Evolutionary conservation across 2,888 invertebrate species (phyloP).

Genomic region (Blastobasis adustella): DNA sequence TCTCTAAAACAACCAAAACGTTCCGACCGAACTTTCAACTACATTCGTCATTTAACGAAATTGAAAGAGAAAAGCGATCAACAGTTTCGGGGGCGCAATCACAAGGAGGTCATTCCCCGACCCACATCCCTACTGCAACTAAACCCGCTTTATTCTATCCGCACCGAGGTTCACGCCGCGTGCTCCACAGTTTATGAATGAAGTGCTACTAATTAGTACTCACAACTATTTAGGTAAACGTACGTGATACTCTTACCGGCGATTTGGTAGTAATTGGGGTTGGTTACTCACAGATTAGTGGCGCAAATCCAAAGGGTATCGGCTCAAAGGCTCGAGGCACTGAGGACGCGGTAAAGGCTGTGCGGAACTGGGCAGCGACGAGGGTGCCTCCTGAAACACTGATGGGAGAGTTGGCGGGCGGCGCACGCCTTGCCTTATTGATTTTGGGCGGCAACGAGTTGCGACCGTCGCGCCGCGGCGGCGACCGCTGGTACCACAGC

Average conservation of each 20-base stretch:
- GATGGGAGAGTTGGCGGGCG: constrained; percentile 39
- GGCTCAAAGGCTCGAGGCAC: constrained; percentile 46
- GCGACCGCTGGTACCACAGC: constrained; percentile 1
- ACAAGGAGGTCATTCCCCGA: constrained; percentile 44
- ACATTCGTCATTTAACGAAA: neutral
- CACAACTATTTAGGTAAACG: constrained; percentile 2
- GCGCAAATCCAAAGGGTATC: constrained; percentile 34
- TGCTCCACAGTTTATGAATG: constrained; percentile 32
- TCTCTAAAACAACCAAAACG: no score
- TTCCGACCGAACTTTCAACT: constrained; percentile 1
- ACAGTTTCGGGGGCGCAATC: no score
- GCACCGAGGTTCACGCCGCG: constrained; percentile 11
- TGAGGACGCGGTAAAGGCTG: constrained; percentile 43
- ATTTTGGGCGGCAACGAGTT: constrained; percentile 62
- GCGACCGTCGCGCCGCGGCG: constrained; percentile 34
- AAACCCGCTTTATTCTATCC: constrained; percentile 30
- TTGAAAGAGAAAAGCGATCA: constrained; percentile 21
- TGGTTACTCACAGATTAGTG: constrained; percentile 42
- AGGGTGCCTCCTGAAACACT: constrained; percentile 57
- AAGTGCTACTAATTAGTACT: constrained; percentile 13
- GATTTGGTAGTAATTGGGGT: neutral
- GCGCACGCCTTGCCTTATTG: constrained; percentile 61
- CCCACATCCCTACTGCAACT: constrained; percentile 42
- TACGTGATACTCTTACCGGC: no score
- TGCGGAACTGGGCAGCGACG: constrained; percentile 46